A percentile compares a stretch with the other conserved stretches of the same genome.
Conservation (phyloP, 2,113 vertebrate species). For the Scytalopus superciliaris region DNA sequence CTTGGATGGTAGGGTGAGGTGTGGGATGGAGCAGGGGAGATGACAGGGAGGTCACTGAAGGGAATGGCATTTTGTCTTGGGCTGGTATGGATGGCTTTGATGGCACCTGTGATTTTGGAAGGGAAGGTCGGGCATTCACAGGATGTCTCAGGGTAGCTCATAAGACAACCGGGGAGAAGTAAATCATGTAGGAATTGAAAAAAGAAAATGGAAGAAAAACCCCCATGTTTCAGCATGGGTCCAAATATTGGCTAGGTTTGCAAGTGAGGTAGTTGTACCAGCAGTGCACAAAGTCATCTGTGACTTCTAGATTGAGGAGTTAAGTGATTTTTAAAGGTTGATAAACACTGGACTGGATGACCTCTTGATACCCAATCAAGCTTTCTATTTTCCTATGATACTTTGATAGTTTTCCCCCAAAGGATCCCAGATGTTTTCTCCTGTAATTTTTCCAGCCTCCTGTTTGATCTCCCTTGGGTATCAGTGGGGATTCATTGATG, state of each 20-base stretch:
- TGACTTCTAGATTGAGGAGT: background rate
- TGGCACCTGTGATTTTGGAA: background rate
- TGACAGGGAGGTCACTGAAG: accelerated
- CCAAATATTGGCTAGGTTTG: background rate
- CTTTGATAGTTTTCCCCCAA: background rate
- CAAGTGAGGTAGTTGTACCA: background rate
- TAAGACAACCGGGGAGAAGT: background rate
- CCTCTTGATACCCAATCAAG: background rate
- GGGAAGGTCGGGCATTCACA: background rate
- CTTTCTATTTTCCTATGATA: background rate
- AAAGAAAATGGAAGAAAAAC: background rate
- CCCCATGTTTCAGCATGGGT: accelerated
- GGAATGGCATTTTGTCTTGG: accelerated
- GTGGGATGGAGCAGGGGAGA: background rate
- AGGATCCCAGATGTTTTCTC: background rate
- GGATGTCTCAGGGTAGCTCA: background rate
- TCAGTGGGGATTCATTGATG: background rate
- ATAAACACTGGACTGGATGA: background rate
- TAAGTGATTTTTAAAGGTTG: background rate
- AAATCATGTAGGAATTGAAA: background rate
- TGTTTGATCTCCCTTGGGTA: slow-evolving; percentile 8
- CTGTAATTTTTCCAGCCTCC: background rate
- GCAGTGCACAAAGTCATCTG: background rate
- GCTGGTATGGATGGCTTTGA: background rate
- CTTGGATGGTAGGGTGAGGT: accelerated